A percentile compares a stretch with the other conserved stretches of the same genome.
Evolutionary conservation across 2,113 vertebrate genomes (phyloP).

Genomic region (Castor canadensis): DNA sequence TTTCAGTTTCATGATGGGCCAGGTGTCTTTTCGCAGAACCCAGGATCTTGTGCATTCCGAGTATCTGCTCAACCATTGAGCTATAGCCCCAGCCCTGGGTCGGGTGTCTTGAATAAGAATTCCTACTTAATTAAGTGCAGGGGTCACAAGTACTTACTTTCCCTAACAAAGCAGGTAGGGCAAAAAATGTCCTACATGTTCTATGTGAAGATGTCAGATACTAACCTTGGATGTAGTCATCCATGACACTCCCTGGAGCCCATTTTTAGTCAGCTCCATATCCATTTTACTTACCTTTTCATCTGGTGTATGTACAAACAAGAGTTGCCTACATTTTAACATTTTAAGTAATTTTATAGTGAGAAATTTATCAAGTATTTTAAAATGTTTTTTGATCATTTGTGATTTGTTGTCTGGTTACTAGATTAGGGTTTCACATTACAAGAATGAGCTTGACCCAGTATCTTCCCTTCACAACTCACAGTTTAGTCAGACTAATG

Average conservation of each 20-base stretch:
- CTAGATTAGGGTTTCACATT: neutral
- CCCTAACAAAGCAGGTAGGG: neutral
- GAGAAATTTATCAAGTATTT: neutral
- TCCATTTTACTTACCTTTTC: neutral
- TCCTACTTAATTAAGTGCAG: slow-evolving; percentile 2
- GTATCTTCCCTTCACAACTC: neutral
- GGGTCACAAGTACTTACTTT: neutral
- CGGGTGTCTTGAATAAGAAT: slow-evolving; percentile 19
- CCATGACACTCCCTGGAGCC: neutral
- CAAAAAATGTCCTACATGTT: neutral
- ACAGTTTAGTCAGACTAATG: neutral
- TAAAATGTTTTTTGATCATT: slow-evolving; percentile 1
- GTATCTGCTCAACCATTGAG: neutral
- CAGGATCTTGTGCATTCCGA: neutral
- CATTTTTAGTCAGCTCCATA: neutral
- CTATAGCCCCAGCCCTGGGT: neutral
- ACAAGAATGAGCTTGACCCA: neutral
- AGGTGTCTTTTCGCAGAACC: neutral
- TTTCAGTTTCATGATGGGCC: neutral
- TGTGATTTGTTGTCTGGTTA: slow-evolving; percentile 1
- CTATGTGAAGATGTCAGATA: neutral
- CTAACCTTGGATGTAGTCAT: neutral
- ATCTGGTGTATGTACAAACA: neutral
- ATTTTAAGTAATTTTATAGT: neutral
- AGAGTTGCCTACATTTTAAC: slow-evolving; percentile 28